A percentile compares a stretch with the other conserved stretches of the same genome.
phyloP scores from a whole-genome alignment of 2,113 vertebrate genomes.

The Tragulus kanchil region DNA sequence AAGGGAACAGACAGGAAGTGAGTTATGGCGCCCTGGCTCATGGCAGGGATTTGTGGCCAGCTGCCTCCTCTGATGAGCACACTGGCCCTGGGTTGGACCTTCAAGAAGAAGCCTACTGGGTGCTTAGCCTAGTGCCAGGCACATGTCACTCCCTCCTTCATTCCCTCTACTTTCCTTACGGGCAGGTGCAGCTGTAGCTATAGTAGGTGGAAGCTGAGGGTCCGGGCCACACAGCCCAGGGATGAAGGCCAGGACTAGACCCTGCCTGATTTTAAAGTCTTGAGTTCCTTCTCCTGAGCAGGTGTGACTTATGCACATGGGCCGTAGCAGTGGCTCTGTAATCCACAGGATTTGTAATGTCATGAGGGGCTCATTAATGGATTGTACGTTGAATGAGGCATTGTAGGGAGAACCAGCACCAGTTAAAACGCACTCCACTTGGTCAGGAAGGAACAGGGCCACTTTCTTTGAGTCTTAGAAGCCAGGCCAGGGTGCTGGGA shows the following conservation, averaged over 20 bases:
- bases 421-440: not conserved
- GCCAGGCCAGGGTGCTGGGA: not conserved
- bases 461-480: not conserved
- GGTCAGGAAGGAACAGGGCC: not conserved
- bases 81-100: not conserved
- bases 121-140: not conserved
- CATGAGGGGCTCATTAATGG: not conserved
- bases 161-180: not conserved
- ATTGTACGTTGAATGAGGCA: not conserved
- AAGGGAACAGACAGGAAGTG: not conserved
- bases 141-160: rapidly evolving
- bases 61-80: not conserved
- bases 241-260: not conserved
- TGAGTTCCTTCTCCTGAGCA: not conserved
- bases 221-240: not conserved
- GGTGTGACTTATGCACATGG: rapidly evolving
- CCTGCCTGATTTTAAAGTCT: not conserved
- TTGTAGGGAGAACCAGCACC: not conserved
- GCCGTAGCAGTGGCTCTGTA: rapidly evolving
- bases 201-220: not conserved
- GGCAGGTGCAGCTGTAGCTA: not conserved
- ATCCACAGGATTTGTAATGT: not conserved
- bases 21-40: rapidly evolving
- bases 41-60: not conserved
- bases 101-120: not conserved